phyloP scores from a whole-genome alignment of 1,140 invertebrate genomes.

The Heliconius eleuchia region DNA sequence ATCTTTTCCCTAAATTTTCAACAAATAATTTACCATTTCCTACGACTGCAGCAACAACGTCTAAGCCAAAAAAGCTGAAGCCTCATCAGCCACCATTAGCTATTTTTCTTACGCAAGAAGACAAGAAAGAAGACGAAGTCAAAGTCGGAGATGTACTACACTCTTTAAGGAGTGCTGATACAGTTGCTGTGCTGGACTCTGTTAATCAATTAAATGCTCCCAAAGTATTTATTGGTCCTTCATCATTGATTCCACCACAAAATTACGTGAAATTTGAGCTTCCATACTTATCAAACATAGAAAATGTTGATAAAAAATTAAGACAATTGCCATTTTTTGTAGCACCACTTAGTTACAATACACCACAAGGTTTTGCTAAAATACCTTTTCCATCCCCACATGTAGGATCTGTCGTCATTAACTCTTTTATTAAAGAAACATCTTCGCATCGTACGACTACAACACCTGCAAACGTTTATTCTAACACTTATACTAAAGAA shows the following conservation, averaged over 20 bases:
- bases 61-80: slow-evolving; percentile 82
- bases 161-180: slow-evolving; percentile 85
- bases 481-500: slow-evolving; percentile 53
- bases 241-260: slow-evolving; percentile 85
- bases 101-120: slow-evolving; percentile 86
- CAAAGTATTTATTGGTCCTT: slow-evolving; percentile 90
- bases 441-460: slow-evolving; percentile 34
- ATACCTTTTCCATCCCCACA: slow-evolving; percentile 92
- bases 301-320: slow-evolving; percentile 87
- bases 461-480: slow-evolving; percentile 45
- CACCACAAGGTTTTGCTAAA: slow-evolving; percentile 90
- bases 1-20: slow-evolving; percentile 61
- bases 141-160: slow-evolving; percentile 86
- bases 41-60: slow-evolving; percentile 72
- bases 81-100: slow-evolving; percentile 91
- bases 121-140: slow-evolving; percentile 73
- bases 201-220: slow-evolving; percentile 84
- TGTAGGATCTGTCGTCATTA: slow-evolving; percentile 91
- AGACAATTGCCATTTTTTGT: slow-evolving; percentile 91
- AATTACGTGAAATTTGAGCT: slow-evolving; percentile 91
- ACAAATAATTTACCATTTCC: slow-evolving; percentile 74
- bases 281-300: slow-evolving; percentile 89
- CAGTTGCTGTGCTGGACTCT: slow-evolving; percentile 88
- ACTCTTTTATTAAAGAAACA: slow-evolving; percentile 71
- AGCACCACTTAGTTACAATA: slow-evolving; percentile 90